phyloP scores from a whole-genome alignment of 2,888 invertebrate genomes.

The Agrochola lychnidis region DNA sequence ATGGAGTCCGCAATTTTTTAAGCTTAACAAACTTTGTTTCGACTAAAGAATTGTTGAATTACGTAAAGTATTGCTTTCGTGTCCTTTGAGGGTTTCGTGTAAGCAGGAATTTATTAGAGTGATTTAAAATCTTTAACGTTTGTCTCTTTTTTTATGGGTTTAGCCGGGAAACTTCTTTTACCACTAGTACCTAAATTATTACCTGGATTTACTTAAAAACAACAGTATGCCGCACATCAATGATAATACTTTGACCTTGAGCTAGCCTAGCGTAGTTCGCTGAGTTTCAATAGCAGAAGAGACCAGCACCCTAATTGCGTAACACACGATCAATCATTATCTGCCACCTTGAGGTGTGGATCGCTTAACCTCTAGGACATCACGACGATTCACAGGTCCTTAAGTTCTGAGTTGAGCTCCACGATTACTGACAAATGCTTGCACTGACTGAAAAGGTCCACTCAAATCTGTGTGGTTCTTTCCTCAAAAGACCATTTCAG shows the following conservation, averaged over 20 bases:
- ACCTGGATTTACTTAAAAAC: neutral
- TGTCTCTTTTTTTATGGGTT: conserved; percentile 12
- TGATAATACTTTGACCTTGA: neutral
- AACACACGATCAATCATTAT: too few relatives aligned
- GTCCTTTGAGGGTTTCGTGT: conserved; percentile 7
- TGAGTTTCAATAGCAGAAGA: neutral
- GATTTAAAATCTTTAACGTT: conserved; percentile 8
- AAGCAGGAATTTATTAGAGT: conserved; percentile 14
- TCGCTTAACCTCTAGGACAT: neutral
- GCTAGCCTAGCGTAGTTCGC: neutral
- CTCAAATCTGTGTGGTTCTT: too few relatives aligned
- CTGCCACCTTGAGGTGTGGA: neutral
- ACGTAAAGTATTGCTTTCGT: conserved; percentile 32
- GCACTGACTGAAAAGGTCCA: too few relatives aligned
- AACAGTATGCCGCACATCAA: neutral
- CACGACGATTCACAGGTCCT: neutral
- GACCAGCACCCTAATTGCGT: too few relatives aligned
- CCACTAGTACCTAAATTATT: neutral
- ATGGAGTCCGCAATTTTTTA: conserved; percentile 47
- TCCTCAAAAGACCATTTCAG: too few relatives aligned
- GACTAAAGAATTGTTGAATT: conserved; percentile 21
- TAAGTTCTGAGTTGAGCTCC: too few relatives aligned
- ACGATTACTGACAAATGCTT: too few relatives aligned
- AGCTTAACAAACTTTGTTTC: conserved; percentile 25
- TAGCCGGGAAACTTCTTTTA: neutral